Evolutionary conservation across 2,113 vertebrate genomes (phyloP).

Genomic region (Climacteris rufus): DNA sequence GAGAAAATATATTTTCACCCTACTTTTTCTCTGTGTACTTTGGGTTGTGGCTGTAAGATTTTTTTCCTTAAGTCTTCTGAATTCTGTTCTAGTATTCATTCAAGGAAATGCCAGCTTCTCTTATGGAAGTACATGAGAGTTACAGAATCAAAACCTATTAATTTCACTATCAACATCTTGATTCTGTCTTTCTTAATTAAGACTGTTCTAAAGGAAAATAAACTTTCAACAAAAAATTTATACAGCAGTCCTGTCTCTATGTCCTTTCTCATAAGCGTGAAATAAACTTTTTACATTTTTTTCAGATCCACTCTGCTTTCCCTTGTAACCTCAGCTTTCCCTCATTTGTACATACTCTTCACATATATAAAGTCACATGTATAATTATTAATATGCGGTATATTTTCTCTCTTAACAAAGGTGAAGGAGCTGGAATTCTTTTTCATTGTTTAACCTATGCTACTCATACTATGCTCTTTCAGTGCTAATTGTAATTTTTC

Average conservation of each 20-base stretch:
- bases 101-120: neutral
- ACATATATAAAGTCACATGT: neutral
- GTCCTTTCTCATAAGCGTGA: neutral
- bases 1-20: neutral
- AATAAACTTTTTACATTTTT: neutral
- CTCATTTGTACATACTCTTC: neutral
- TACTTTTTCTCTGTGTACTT: neutral
- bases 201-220: neutral
- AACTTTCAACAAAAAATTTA: neutral
- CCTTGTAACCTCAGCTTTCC: neutral
- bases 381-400: neutral
- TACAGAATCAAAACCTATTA: neutral
- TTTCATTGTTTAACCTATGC: neutral
- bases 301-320: neutral
- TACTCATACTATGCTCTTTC: neutral
- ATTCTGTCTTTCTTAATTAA: neutral
- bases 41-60: neutral
- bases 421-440: neutral
- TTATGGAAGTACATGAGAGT: neutral
- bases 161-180: neutral
- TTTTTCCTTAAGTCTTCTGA: neutral
- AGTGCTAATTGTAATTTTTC: neutral
- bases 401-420: neutral
- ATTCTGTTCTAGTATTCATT: neutral
- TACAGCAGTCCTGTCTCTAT: neutral